phyloP scores from a whole-genome alignment of 2,888 invertebrate genomes.

The Eurytoma californica region DNA sequence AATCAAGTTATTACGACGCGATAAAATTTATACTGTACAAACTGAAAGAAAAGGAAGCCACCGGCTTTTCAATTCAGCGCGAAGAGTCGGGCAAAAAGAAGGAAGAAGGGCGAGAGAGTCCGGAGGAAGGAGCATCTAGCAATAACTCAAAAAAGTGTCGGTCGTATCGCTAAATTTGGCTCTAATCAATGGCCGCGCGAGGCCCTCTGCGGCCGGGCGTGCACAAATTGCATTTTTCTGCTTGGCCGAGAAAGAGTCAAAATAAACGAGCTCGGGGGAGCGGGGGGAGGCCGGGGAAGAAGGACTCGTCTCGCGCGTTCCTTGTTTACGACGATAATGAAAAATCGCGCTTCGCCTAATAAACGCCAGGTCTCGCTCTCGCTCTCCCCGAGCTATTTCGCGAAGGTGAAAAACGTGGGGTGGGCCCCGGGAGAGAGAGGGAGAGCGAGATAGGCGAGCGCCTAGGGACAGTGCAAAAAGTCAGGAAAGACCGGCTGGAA shows the following conservation, averaged over 20 bases:
- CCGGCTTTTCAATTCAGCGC: too few relatives aligned
- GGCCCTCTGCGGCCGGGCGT: not conserved
- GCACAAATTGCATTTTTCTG: conserved; percentile 49
- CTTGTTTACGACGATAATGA: conserved; percentile 55
- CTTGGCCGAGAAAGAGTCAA: conserved; percentile 1
- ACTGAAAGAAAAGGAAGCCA: conserved; percentile 12
- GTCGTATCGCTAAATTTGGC: conserved; percentile 43
- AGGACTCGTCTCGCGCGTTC: conserved; percentile 32
- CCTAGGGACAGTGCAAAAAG: conserved; percentile 52
- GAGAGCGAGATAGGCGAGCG: conserved; percentile 54
- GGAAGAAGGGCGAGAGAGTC: not conserved
- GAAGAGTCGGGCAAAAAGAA: not conserved
- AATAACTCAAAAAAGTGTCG: conserved; percentile 39
- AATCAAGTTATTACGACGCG: conserved; percentile 35
- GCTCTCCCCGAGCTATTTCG: conserved; percentile 49
- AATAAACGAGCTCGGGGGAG: not conserved
- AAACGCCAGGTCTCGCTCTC: conserved; percentile 42
- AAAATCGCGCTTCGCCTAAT: conserved; percentile 53
- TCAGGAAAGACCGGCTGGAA: conserved; percentile 39
- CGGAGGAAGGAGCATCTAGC: not conserved
- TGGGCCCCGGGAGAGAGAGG: conserved; percentile 54
- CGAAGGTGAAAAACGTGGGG: conserved; percentile 55
- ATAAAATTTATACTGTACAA: conserved; percentile 36
- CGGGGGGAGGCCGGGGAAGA: not conserved
- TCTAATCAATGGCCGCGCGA: conserved; percentile 47